Base-by-base conservation (phyloP, 2,888 invertebrate genomes). In the Clistopyga incitator region DNA sequence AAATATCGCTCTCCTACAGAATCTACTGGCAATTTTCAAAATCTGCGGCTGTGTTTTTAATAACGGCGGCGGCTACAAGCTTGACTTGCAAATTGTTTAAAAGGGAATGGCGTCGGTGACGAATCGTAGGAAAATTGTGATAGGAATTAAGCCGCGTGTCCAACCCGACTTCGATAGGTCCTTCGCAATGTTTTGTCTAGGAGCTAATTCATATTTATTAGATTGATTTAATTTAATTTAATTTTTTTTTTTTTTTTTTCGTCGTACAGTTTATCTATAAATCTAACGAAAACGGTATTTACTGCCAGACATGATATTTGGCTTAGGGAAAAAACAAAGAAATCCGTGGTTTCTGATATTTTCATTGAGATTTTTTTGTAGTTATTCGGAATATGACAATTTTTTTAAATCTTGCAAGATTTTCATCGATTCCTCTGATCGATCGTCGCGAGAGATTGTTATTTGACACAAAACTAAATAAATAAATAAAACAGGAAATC, bases 1-100 rank as follows among this genome's bases (percentile, higher is more conserved):
- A 47, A 88, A 85, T 59, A 78, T 75, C 45, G 85, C 88, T 42
- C 47, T 88, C 3, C 47, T 85, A 65, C 87, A 86, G 61, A 88
- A 86, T 71, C 75, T 90, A 38, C 82, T 87, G 67, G 81, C 85
- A 59, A 56, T 88, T 18, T 65, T 89, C 20, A 86, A 87, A 80
- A 74, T 88, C 42, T 89, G 87, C 84, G 85, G 86, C 59, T 86
- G 86, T 76, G 74, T 84, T 13, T 56, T 85, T 45, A 52, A 86
- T 15, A 84, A 78, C 34, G 81, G 81, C 78, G 84, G 80, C 67
- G 81, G 80, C 79, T 88, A 87, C 72, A 86, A 82, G 64, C 84
- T 90, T 72, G 86, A 86, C 29, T 82, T 91, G 56, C 88, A 89
- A 85, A 87, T 90, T 52, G 88, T 90, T 84, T 90, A 78, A 75